These are phyloP conservation scores for Anguilla obscura DNA, from an alignment of 2,797 vertebrate genomes.

Conservation along the genomic window DNA sequence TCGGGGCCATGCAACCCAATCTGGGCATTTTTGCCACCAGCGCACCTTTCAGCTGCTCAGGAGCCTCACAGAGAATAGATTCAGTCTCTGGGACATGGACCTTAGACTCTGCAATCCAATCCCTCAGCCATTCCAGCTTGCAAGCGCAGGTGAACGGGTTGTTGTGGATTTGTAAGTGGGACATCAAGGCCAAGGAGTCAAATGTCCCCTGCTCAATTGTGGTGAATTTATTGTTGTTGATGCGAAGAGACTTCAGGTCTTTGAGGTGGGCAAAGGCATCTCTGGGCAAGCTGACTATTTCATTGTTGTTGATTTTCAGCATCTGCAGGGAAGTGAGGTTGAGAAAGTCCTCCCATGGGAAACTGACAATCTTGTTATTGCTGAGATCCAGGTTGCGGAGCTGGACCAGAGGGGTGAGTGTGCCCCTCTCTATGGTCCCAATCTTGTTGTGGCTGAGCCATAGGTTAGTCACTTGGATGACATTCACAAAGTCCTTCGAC, in stretches of 20 bases:
- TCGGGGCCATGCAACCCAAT: conserved; percentile 75
- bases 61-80: conserved; percentile 78
- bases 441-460: conserved; percentile 96
- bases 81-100: conserved; percentile 84
- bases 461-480: conserved; percentile 87
- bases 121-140: conserved; percentile 86
- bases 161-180: conserved; percentile 91
- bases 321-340: conserved; percentile 90
- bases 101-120: conserved; percentile 83
- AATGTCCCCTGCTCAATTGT: conserved; percentile 87
- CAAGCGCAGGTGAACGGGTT: conserved; percentile 94
- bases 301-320: conserved; percentile 97
- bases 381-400: conserved; percentile 95
- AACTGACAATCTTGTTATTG: conserved; percentile 87
- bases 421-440: conserved; percentile 75
- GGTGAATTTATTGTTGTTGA: conserved; percentile 90
- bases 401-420: conserved; percentile 81
- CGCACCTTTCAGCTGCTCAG: conserved; percentile 75
- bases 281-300: conserved; percentile 81
- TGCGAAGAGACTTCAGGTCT: conserved; percentile 89
- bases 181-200: conserved; percentile 78
- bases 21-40: conserved; percentile 77
- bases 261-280: conserved; percentile 83
- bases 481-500: conserved; percentile 79
- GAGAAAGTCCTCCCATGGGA: conserved; percentile 89